phyloP scores from a whole-genome alignment of 1,140 invertebrate species.

The Drosophila tsacasi region DNA sequence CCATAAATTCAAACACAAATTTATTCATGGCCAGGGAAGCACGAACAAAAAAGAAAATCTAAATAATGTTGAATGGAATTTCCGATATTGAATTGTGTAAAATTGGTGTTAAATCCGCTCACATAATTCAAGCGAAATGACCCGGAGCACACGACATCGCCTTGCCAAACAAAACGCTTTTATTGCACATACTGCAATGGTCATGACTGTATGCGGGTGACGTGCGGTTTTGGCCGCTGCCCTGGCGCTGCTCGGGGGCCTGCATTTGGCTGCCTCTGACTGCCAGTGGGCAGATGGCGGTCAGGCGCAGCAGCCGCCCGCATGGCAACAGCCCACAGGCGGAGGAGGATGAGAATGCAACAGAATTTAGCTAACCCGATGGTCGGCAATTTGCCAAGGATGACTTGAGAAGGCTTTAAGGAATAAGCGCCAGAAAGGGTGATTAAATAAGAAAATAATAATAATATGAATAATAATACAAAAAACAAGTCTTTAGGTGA shows the following conservation, averaged over 20 bases:
- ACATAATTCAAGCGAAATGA: constrained; percentile 74
- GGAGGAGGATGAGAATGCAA: constrained; percentile 6
- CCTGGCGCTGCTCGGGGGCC: constrained; percentile 33
- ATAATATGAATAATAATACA: not conserved
- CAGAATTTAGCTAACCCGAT: constrained; percentile 2
- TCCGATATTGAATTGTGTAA: constrained; percentile 24
- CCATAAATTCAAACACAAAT: constrained; percentile 1
- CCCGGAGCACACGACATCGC: constrained; percentile 47
- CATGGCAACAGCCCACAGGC: constrained; percentile 34
- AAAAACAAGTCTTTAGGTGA: not conserved
- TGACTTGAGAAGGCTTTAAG: constrained; percentile 7
- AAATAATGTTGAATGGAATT: constrained; percentile 28
- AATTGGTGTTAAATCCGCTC: constrained; percentile 44
- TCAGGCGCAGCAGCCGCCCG: constrained; percentile 31
- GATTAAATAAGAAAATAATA: constrained; percentile 1
- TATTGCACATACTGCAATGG: constrained; percentile 44
- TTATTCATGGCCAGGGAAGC: constrained; percentile 8
- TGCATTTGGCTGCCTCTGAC: constrained; percentile 36
- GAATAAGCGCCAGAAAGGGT: constrained; percentile 6
- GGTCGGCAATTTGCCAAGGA: constrained; percentile 8
- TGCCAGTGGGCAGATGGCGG: constrained; percentile 51
- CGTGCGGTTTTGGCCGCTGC: constrained; percentile 65
- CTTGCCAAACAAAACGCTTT: constrained; percentile 59
- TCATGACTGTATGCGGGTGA: constrained; percentile 67
- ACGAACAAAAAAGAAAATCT: constrained; percentile 19